Conservation (phyloP, 2,888 invertebrate species). For the Pecten maximus region DNA sequence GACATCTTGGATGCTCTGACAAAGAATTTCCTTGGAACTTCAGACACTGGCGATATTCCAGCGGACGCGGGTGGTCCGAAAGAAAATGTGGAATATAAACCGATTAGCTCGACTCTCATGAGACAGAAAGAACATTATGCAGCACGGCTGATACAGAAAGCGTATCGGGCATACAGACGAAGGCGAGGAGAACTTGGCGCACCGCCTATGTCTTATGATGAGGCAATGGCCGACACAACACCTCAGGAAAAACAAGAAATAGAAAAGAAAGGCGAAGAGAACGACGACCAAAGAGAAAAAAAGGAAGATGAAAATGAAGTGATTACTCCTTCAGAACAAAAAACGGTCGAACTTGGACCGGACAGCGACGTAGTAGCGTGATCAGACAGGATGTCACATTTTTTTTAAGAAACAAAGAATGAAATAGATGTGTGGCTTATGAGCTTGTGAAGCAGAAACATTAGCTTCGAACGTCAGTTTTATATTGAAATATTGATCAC, state of each 20-base stretch:
- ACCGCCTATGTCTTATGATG: conserved; percentile 65
- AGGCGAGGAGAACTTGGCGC: conserved; percentile 42
- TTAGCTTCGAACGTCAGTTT: conserved; percentile 31
- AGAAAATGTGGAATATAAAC: conserved; percentile 95
- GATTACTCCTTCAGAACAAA: conserved; percentile 56
- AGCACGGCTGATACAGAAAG: conserved; percentile 96
- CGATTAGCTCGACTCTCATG: conserved; percentile 96
- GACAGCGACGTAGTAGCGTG: conserved; percentile 79
- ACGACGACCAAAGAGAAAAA: conserved; percentile 47
- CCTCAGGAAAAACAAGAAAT: conserved; percentile 53
- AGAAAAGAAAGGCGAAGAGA: conserved; percentile 80
- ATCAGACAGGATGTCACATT: conserved; percentile 44
- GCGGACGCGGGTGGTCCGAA: conserved; percentile 65
- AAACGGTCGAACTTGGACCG: conserved; percentile 76
- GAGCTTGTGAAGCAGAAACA: neutral
- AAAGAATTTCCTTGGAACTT: conserved; percentile 98
- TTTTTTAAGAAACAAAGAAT: neutral
- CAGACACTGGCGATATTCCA: conserved; percentile 90
- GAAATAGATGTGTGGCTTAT: neutral
- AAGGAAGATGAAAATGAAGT: conserved; percentile 58
- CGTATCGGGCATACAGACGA: conserved; percentile 90
- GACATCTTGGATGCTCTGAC: conserved; percentile 99
- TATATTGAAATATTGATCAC: neutral
- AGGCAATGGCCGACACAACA: conserved; percentile 58
- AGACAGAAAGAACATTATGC: conserved; percentile 98